These are phyloP conservation scores for Mionectes olivaceus DNA, from an alignment of 2,797 vertebrate species.

Conservation along the genomic window DNA sequence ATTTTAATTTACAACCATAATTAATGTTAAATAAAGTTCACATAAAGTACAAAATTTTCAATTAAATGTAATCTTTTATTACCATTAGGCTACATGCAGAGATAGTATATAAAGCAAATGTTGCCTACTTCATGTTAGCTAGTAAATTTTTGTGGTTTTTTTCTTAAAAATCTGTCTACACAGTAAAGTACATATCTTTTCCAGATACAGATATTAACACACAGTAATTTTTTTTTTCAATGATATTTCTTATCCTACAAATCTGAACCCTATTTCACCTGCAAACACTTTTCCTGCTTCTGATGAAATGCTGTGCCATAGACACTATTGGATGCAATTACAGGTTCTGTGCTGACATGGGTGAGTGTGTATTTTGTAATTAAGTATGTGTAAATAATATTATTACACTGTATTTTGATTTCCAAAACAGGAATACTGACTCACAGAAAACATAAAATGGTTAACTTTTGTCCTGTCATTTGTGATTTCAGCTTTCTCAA, in stretches of 20 bases:
- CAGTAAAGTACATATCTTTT: background rate
- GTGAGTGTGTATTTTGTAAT: background rate
- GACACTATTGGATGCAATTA: background rate
- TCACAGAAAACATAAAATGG: background rate
- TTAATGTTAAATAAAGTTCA: background rate
- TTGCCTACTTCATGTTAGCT: background rate
- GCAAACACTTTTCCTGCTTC: background rate
- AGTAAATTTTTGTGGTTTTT: background rate
- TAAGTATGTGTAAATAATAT: background rate
- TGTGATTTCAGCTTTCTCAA: background rate
- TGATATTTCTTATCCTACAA: background rate
- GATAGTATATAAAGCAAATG: background rate
- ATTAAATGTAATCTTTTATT: background rate
- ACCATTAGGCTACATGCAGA: background rate
- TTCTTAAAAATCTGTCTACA: background rate
- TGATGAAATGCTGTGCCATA: background rate
- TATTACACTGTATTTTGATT: background rate
- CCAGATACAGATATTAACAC: background rate
- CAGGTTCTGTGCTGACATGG: background rate
- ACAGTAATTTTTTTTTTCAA: background rate
- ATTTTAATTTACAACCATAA: background rate
- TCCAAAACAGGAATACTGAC: background rate
- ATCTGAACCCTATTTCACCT: background rate
- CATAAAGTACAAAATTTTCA: background rate
- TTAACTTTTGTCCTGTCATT: background rate